These are phyloP conservation scores for Rallus limicola DNA, from an alignment of 2,113 vertebrate species.

Conservation along the genomic window DNA sequence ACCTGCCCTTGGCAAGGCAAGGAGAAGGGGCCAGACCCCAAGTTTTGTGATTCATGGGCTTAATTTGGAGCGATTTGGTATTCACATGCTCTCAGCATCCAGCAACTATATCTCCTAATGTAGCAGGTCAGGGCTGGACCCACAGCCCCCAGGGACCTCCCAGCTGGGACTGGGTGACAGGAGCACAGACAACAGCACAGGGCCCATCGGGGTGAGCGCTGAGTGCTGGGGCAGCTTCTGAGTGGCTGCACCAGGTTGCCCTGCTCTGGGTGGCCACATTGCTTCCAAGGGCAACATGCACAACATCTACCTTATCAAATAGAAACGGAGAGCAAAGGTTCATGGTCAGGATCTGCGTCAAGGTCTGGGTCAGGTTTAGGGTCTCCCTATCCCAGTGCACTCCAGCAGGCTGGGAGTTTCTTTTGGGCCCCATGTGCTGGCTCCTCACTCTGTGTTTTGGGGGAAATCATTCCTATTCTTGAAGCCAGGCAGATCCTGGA, in stretches of 20 bases:
- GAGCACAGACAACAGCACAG: fast-evolving
- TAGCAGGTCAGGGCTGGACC: neutral
- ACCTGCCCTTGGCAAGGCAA: neutral
- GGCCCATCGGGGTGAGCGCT: fast-evolving
- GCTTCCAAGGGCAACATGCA: neutral
- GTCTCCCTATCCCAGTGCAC: neutral
- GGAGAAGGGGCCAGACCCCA: neutral
- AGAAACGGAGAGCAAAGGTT: neutral
- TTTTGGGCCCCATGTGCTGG: neutral
- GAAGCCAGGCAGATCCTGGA: neutral
- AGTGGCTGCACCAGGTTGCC: neutral
- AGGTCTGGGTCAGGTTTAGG: neutral
- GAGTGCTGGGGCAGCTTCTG: fast-evolving
- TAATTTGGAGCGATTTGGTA: neutral
- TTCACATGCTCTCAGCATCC: fast-evolving
- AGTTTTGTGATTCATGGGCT: neutral
- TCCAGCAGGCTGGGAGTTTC: neutral
- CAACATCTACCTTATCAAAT: neutral
- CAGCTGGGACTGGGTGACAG: neutral
- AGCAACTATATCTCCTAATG: neutral
- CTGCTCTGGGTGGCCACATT: neutral
- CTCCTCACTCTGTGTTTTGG: neutral
- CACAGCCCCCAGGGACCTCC: neutral
- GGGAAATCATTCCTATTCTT: neutral
- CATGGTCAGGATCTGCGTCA: neutral